These are phyloP conservation scores for Scartelaos histophorus DNA, from an alignment of 2,113 vertebrate genomes.

Conservation along the genomic window DNA sequence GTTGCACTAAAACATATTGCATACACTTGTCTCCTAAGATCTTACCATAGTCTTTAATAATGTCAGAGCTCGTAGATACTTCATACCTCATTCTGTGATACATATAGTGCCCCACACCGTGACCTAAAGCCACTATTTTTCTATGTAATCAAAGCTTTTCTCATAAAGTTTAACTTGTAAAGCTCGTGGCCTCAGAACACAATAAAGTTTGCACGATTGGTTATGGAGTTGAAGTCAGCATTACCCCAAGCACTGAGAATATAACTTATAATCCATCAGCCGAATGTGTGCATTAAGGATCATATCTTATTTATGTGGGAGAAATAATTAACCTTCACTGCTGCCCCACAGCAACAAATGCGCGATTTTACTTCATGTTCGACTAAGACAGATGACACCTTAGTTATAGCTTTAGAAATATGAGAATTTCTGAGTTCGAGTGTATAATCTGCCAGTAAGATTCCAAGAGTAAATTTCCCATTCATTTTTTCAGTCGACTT, in stretches of 20 bases:
- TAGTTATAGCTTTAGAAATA: not conserved
- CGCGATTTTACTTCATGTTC: not conserved
- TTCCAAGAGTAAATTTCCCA: no score
- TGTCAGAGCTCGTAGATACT: not conserved
- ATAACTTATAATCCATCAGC: not conserved
- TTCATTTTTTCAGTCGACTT: no score
- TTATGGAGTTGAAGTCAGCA: not conserved
- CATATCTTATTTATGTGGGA: conserved; percentile 1
- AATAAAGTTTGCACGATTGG: no score
- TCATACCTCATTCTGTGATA: not conserved
- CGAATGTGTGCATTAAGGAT: not conserved
- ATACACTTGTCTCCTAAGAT: not conserved
- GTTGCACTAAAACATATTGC: no score
- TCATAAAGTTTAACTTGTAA: not conserved
- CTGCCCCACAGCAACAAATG: not conserved
- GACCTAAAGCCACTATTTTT: not conserved
- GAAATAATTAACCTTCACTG: not conserved
- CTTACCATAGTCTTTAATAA: no score
- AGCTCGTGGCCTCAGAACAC: not conserved
- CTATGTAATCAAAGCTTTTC: not conserved
- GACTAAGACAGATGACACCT: not conserved
- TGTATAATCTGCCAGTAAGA: no score
- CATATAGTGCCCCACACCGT: not conserved
- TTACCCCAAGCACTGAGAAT: not conserved
- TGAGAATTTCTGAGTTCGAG: not conserved